Conservation (phyloP, 2,113 vertebrate species). For the Coreoperca whiteheadi region DNA sequence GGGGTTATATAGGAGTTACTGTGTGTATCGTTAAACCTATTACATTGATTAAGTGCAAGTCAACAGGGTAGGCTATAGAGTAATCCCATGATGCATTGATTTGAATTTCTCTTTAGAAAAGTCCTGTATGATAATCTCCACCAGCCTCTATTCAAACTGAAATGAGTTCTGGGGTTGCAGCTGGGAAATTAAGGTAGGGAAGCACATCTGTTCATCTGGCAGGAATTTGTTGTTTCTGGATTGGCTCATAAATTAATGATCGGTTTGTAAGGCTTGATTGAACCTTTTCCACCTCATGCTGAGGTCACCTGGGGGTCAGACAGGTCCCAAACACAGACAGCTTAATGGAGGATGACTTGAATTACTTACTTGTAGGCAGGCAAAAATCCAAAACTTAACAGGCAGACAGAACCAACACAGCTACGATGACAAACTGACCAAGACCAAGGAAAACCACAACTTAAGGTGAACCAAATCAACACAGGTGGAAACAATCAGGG, state of each 20-base stretch:
- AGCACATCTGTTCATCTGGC: conserved; percentile 59
- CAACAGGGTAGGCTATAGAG: conserved; percentile 3
- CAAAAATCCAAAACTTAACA: no score
- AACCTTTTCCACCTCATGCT: conserved; percentile 21
- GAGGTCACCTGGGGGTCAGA: conserved; percentile 18
- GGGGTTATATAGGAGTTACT: background rate
- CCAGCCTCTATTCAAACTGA: conserved; percentile 27
- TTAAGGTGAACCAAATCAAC: no score
- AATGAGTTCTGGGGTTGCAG: conserved; percentile 41
- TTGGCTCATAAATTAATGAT: conserved; percentile 37
- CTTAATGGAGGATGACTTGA: no score
- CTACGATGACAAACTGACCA: no score
- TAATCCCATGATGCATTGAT: conserved; percentile 2
- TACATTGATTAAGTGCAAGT: conserved; percentile 34
- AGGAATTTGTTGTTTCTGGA: conserved; percentile 33
- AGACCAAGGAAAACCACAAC: no score
- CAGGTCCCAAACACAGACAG: no score
- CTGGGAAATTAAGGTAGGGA: conserved; percentile 64
- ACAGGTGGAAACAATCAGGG: no score
- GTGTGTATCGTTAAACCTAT: conserved; percentile 8
- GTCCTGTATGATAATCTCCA: conserved; percentile 39
- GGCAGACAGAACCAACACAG: no score
- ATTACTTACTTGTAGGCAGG: no score
- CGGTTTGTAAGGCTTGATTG: conserved; percentile 26
- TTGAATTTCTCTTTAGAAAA: conserved; percentile 45